Percentiles rank a stretch among this genome's conserved stretches.
Evolutionary conservation across 2,888 invertebrate species (phyloP).

Genomic region (Euphydryas editha): DNA sequence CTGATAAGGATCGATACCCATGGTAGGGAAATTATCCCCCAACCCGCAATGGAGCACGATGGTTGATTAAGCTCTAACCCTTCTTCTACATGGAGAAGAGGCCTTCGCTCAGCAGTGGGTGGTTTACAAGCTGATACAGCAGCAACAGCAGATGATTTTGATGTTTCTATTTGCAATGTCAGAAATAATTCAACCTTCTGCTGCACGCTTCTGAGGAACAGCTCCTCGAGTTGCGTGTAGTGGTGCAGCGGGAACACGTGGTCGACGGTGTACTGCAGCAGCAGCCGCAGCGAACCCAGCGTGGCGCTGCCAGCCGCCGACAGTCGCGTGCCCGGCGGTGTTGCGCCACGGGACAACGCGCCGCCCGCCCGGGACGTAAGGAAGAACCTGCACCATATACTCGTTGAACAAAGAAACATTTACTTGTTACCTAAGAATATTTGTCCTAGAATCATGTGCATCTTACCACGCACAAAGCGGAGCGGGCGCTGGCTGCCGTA

Average conservation of each 20-base stretch:
- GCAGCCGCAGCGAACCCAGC: slow-evolving; percentile 92
- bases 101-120: no score
- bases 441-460: not conserved
- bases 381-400: slow-evolving; percentile 84
- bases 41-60: no score
- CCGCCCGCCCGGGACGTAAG: slow-evolving; percentile 83
- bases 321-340: slow-evolving; percentile 89
- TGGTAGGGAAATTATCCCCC: no score
- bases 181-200: slow-evolving; percentile 76
- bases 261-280: slow-evolving; percentile 94
- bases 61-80: no score
- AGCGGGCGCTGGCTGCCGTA: slow-evolving; percentile 85
- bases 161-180: not conserved
- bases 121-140: no score
- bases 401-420: not conserved
- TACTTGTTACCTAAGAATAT: not conserved
- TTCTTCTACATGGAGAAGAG: no score
- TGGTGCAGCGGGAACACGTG: slow-evolving; percentile 93
- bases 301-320: slow-evolving; percentile 81
- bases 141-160: no score
- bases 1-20: no score
- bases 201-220: slow-evolving; percentile 89
- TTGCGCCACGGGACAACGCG: slow-evolving; percentile 87
- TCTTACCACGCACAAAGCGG: slow-evolving; percentile 88
- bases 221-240: slow-evolving; percentile 90